Evolutionary conservation across 2,797 vertebrate genomes (phyloP).

Genomic region (Ibycter americanus): DNA sequence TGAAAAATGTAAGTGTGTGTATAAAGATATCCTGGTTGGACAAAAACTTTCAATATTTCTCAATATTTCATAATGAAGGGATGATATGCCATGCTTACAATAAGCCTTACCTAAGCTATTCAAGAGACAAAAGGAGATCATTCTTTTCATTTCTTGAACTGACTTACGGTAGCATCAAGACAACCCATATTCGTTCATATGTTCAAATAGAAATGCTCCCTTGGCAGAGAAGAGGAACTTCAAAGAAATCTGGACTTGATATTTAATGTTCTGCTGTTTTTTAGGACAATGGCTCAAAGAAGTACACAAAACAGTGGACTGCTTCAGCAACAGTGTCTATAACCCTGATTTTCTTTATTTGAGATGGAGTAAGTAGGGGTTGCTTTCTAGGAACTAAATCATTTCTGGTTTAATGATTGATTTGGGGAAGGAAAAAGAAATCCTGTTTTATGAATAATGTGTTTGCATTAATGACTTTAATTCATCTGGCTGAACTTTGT

Average conservation of each 20-base stretch:
- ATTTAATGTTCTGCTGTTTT: slow-evolving; percentile 60
- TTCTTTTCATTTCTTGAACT: background rate
- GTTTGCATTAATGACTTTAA: slow-evolving; percentile 65
- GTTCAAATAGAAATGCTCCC: slow-evolving; percentile 46
- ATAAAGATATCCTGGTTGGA: background rate
- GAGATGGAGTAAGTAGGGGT: slow-evolving; percentile 11
- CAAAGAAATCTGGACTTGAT: slow-evolving; percentile 60
- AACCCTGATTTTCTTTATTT: slow-evolving; percentile 41
- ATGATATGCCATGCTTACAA: background rate
- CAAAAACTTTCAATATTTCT: slow-evolving; percentile 14
- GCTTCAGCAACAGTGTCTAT: background rate
- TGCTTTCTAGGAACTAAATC: slow-evolving; percentile 27
- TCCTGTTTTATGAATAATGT: slow-evolving; percentile 51
- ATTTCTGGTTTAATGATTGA: slow-evolving; percentile 56
- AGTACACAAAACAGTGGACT: slow-evolving; percentile 16
- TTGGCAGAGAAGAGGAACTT: slow-evolving; percentile 31
- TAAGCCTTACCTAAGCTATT: background rate
- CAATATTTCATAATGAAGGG: background rate
- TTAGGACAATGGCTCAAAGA: background rate
- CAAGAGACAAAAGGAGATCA: slow-evolving; percentile 28
- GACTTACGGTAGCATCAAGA: slow-evolving; percentile 36
- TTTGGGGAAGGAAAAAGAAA: slow-evolving; percentile 23
- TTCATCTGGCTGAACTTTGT: slow-evolving; percentile 58
- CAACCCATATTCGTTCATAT: slow-evolving; percentile 32
- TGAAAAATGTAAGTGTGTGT: background rate